phyloP scores from a whole-genome alignment of 2,888 invertebrate genomes.

The Lapara coniferarum region DNA sequence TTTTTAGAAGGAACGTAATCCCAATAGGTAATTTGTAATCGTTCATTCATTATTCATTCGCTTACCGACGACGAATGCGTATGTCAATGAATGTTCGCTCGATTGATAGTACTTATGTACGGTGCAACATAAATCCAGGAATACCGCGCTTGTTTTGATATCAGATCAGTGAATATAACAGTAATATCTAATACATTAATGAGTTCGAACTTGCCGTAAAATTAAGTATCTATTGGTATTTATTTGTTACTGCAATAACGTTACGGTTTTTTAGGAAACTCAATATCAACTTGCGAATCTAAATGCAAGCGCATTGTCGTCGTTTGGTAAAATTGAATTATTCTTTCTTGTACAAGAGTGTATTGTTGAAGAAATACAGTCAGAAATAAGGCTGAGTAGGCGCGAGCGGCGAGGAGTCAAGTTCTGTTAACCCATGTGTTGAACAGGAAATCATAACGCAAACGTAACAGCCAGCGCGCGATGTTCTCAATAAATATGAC shows the following conservation, averaged over 20 bases:
- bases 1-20: conserved; percentile 53
- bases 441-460: conserved; percentile 70
- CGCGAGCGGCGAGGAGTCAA: conserved; percentile 43
- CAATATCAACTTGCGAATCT: too few species aligned
- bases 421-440: conserved; percentile 55
- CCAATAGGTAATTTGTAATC: conserved; percentile 35
- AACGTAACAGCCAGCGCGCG: conserved; percentile 61
- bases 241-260: too few species aligned
- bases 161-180: neutral
- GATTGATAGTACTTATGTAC: neutral
- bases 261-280: too few species aligned
- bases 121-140: neutral
- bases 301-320: too few species aligned
- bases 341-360: neutral
- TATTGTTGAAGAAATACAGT: neutral
- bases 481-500: conserved; percentile 78
- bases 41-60: conserved; percentile 25
- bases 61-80: neutral
- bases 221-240: too few species aligned
- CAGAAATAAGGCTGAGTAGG: too few species aligned
- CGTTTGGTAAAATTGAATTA: neutral
- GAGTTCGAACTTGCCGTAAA: too few species aligned
- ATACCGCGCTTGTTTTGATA: neutral
- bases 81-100: neutral
- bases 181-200: too few species aligned